Base-by-base conservation (phyloP, 2,113 vertebrate species). In the rabbit (Oryctolagus cuniculus) region DNA sequence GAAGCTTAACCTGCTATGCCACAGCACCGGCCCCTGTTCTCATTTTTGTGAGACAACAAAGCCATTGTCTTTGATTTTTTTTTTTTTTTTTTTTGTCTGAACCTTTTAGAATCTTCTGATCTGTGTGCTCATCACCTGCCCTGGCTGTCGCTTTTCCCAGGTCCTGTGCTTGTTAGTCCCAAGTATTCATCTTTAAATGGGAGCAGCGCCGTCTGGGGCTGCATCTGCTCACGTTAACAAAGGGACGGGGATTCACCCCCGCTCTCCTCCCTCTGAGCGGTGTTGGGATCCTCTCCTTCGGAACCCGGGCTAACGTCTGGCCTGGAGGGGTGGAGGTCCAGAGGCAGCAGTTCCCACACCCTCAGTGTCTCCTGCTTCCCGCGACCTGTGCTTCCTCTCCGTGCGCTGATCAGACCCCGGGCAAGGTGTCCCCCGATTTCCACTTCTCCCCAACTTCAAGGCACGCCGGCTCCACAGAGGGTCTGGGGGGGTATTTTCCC, bases 41-140 rank as follows among this genome's bases (percentile, higher is more conserved):
- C 34, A 29, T 96, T 79, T 70, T 74, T 66, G 63, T 80, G 25
- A 24, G 49, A 69, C 34, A 81, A 86, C 36, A 73, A 70, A 79
- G 75, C 34, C 87, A 24, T 31, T 66, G 31, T 55, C 16, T 51
- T 58, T 25, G 24, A 29, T 63, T 36, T 85, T 70, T 85, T 49
- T 21, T 83, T 38, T 5, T 38, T 38, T 38, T 44, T 44, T 44
- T 44, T 34, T 34, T 53, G 66, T 73, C 11, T 44, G 55, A 58
- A 58, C 55, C 49, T 34, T 4, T 64, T 77, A 17, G 82, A 64
- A 36, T 64, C 72, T 36, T 85, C 38, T 38, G 19, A 5, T 75
- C 74, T 78, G 0, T 55, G 8, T 34, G 63, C 58, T 5, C 53
- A 12, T 22, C 38, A 69, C 53, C 72, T 78, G 21, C 24, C 82